A percentile compares a stretch with the other conserved stretches of the same genome.
These are phyloP conservation scores for Chelidonichthys spinosus DNA, from an alignment of 2,797 vertebrate species.

Conservation along the genomic window DNA sequence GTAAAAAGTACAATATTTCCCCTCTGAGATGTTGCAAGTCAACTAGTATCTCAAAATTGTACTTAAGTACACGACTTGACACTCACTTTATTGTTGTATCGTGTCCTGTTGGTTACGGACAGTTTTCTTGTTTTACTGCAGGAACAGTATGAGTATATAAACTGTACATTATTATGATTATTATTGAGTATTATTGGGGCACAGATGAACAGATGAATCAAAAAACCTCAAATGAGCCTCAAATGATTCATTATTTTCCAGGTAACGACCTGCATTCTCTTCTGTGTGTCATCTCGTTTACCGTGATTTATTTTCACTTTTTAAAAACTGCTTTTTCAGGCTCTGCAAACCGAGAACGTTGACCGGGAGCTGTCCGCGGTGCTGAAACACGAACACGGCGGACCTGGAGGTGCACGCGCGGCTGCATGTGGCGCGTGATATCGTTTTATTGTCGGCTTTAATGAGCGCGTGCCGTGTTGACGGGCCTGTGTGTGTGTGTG, in stretches of 20 bases:
- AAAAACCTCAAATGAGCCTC: neutral
- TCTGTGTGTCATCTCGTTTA: neutral
- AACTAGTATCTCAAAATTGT: neutral
- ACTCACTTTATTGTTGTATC: neutral
- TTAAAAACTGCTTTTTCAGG: neutral
- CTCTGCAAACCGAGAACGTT: neutral
- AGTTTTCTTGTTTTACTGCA: too few relatives aligned
- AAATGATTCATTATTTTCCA: neutral
- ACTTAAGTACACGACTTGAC: neutral
- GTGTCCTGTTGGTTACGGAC: neutral
- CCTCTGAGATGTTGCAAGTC: neutral
- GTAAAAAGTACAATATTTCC: neutral
- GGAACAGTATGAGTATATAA: neutral
- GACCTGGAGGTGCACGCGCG: neutral
- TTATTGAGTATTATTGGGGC: neutral
- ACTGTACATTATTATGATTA: neutral
- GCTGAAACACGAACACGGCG: conserved; percentile 55
- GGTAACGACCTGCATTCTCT: neutral
- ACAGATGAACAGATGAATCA: neutral
- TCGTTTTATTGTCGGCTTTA: conserved; percentile 9
- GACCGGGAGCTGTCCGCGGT: conserved; percentile 70
- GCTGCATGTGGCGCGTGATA: neutral
- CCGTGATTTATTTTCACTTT: neutral
- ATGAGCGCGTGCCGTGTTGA: conserved; percentile 26
- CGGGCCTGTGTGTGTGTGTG: neutral